Evolutionary conservation across 2,113 vertebrate genomes (phyloP), one percentile per base, ranked within the genome.

Genomic region (Epinephelus lanceolatus): DNA sequence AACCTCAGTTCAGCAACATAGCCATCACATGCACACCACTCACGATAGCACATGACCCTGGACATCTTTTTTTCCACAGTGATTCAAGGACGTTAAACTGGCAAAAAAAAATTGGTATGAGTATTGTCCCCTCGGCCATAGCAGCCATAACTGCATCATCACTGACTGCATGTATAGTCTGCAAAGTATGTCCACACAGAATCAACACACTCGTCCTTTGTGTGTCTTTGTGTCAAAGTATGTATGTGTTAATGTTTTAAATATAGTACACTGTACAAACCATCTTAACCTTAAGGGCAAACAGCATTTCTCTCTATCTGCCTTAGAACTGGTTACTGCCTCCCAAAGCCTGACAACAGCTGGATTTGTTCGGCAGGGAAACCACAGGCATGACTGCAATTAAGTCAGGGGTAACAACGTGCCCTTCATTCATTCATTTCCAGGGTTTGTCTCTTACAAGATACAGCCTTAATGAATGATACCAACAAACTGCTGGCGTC

Each of bases 351-450:
- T n/a, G 45, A 85, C 61, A 81, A 77, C 9, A 65, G 80, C 21
- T 78, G 51, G 14, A 49, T 71, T 71, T 84, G 71, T 87, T 82
- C 65, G 30, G n/a, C 12, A 19, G 18, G 30, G n/a, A 66, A 76
- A 71, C 18, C 45, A 78, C 23, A 80, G 14, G 77, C 7, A 59
- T 86, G 83, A 83, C 83, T 62, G 18, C 33, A 82, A 86, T 71
- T 76, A 85, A 57, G 47, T 4, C 4, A 80, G 6, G 18, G 47
- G 15, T 14, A 51, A 27, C 8, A 45, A 40, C 37, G 19, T 0
- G 2, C 23, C 45, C 37, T 49, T 70, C 18, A 33, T 62, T 62
- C 2, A 59, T 37, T 65, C 12, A 33, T 62, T 11, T 40, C 2
- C n/a, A 53, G 27, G 27, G 25, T 47, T 57, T 23, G 12, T 40